These are phyloP conservation scores for Tetramorium bicarinatum DNA, from an alignment of 2,888 invertebrate species.

Conservation along the genomic window DNA sequence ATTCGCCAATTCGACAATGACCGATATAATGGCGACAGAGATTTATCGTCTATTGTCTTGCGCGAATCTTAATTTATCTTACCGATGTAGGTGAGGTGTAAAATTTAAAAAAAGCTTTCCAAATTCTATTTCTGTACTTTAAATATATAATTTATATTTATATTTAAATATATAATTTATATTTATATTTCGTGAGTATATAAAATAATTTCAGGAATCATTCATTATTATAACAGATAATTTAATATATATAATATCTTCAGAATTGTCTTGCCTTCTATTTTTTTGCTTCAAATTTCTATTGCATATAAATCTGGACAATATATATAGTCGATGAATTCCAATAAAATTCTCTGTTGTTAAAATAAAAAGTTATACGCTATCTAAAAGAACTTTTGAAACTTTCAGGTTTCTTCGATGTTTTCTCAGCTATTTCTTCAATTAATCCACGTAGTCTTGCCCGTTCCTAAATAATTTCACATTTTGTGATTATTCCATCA, in stretches of 20 bases:
- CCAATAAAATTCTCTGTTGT: not conserved
- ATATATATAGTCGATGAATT: not conserved
- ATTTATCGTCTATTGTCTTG: not conserved
- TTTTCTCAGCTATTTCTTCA: not conserved
- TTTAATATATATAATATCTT: not conserved
- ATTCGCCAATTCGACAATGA: not conserved
- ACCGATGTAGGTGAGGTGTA: not conserved
- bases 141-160: not conserved
- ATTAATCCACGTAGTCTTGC: not conserved
- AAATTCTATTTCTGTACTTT: not conserved
- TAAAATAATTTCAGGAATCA: not conserved
- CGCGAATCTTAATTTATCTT: not conserved
- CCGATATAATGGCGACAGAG: not conserved
- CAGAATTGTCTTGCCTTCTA: not conserved
- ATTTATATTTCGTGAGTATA: not conserved
- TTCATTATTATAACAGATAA: not conserved
- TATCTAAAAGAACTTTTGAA: not conserved
- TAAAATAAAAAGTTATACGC: not conserved
- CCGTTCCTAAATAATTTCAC: constrained; percentile 11
- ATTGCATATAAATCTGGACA: not conserved
- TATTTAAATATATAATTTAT: not conserved
- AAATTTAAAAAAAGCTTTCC: too few relatives aligned
- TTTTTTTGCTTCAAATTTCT: not conserved
- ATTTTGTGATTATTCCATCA: constrained; percentile 28
- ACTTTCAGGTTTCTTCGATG: not conserved